A percentile compares a stretch with the other conserved stretches of the same genome.
phyloP scores from a whole-genome alignment of 2,113 vertebrate species.

The Tenebrosternarchus preto region DNA sequence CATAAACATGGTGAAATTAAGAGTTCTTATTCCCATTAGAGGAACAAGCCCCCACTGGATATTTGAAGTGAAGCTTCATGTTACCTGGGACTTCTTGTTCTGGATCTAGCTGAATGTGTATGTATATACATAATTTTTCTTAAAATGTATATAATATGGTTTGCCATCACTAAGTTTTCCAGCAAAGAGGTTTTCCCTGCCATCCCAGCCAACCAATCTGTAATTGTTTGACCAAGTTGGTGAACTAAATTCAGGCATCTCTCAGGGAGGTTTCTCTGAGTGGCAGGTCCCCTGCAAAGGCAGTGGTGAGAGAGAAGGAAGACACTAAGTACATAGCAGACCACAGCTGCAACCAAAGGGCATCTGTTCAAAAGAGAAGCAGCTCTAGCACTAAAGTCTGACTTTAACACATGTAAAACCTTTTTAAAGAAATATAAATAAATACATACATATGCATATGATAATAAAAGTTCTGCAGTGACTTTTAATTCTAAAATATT shows the following conservation, averaged over 20 bases:
- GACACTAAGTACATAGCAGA: conserved; percentile 49
- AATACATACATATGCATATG: not conserved
- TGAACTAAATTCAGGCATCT: conserved; percentile 25
- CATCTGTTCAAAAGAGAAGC: not conserved
- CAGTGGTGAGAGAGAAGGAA: conserved; percentile 9
- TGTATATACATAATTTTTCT: not conserved
- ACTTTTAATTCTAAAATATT: no score
- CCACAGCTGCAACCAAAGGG: conserved; percentile 57
- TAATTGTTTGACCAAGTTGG: conserved; percentile 37
- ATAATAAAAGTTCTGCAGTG: not conserved
- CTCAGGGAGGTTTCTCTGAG: not conserved
- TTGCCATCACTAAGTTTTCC: no score
- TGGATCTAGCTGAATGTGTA: not conserved
- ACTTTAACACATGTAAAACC: no score
- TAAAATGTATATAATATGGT: conserved; percentile 1
- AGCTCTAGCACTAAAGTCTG: conserved; percentile 62
- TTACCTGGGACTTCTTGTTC: not conserved
- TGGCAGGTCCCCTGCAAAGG: not conserved
- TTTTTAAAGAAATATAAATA: no score
- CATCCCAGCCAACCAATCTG: conserved; percentile 18
- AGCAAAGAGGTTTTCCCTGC: conserved; percentile 20
- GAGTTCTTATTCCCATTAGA: not conserved
- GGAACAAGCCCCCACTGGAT: conserved; percentile 2
- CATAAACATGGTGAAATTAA: not conserved
- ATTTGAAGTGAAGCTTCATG: not conserved